A percentile compares a stretch with the other conserved stretches of the same genome.
Evolutionary conservation across 2,888 invertebrate species (phyloP).

Genomic region (Magallana nippona): DNA sequence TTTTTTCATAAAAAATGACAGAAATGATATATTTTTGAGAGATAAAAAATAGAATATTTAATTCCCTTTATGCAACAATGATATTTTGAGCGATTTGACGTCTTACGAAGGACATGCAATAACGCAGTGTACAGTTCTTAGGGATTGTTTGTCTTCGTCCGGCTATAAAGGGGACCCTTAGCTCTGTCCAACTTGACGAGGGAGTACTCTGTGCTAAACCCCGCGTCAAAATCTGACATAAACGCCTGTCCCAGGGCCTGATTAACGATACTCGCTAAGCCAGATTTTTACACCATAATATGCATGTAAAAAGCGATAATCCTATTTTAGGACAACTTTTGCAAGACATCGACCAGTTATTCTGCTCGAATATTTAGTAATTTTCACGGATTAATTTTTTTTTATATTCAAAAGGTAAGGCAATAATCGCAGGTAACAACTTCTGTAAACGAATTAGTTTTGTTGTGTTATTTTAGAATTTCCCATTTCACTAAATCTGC

Average conservation of each 20-base stretch:
- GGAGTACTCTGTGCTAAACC: constrained; percentile 12
- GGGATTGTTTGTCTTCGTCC: neutral
- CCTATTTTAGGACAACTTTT: neutral
- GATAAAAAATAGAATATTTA: constrained; percentile 23
- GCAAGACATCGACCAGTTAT: neutral
- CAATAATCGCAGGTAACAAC: too few species aligned
- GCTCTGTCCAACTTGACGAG: neutral
- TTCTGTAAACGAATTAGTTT: too few species aligned
- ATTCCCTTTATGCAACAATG: constrained; percentile 10
- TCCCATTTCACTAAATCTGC: neutral
- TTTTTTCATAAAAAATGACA: constrained; percentile 18
- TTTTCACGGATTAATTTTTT: neutral
- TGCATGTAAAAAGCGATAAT: constrained; percentile 21
- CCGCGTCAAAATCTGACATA: constrained; percentile 9
- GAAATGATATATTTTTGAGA: constrained; percentile 31
- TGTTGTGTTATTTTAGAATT: too few species aligned
- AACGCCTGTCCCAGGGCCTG: constrained; percentile 10
- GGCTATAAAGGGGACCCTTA: neutral
- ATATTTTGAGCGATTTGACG: constrained; percentile 30
- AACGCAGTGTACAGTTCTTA: neutral
- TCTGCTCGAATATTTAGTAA: neutral
- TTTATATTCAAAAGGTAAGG: too few species aligned
- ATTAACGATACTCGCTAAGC: constrained; percentile 30
- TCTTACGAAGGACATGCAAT: neutral
- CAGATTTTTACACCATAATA: constrained; percentile 29